These are phyloP conservation scores for Disparrhopalites patrizii DNA, from an alignment of 2,888 invertebrate species.

Conservation along the genomic window DNA sequence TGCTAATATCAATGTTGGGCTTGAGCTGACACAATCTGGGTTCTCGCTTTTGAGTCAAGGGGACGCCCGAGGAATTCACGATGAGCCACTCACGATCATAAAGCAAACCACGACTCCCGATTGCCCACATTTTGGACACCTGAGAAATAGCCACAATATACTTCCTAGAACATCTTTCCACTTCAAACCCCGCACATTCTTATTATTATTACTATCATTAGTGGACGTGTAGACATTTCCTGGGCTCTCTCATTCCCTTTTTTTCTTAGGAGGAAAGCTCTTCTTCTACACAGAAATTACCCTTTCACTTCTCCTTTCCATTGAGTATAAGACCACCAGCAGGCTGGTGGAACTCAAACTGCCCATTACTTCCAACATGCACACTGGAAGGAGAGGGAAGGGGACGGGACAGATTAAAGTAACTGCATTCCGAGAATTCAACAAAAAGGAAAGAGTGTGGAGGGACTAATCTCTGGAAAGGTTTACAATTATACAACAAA, in stretches of 20 bases:
- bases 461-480: too few species aligned
- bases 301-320: neutral
- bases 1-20: constrained; percentile 62
- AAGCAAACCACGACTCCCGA: constrained; percentile 71
- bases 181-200: constrained; percentile 7
- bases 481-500: too few species aligned
- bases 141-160: constrained; percentile 32
- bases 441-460: neutral
- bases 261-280: neutral
- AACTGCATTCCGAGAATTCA: neutral
- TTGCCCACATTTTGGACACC: constrained; percentile 60
- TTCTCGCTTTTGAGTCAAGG: constrained; percentile 82
- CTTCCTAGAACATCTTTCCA: neutral
- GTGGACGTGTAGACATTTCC: constrained; percentile 4
- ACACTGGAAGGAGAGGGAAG: neutral
- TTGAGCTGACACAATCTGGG: constrained; percentile 71
- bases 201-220: too few species aligned
- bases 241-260: neutral
- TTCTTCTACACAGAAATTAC: neutral
- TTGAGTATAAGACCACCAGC: too few species aligned
- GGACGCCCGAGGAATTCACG: constrained; percentile 71
- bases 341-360: constrained; percentile 4
- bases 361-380: too few species aligned
- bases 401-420: neutral
- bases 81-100: constrained; percentile 95